phyloP scores from a whole-genome alignment of 1,140 invertebrate genomes.

The Centruroides sculpturatus region DNA sequence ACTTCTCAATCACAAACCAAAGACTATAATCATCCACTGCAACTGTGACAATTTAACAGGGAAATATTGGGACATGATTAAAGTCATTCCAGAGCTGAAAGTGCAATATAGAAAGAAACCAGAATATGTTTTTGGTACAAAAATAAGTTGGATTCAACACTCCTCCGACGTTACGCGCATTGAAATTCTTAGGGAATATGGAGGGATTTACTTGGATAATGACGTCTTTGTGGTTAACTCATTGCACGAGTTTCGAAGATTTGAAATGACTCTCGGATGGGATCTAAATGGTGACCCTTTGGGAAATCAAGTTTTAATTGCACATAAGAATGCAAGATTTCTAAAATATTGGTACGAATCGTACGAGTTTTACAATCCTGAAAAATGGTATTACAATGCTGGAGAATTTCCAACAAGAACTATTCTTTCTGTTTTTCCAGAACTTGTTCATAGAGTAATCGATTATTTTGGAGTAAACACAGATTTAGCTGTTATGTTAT shows the following conservation, averaged over 20 bases:
- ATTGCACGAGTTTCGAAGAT: constrained; percentile 26
- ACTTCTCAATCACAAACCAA: constrained; percentile 19
- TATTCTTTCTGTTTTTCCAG: constrained; percentile 19
- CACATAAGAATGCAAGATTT: constrained; percentile 24
- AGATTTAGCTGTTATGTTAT: constrained; percentile 18
- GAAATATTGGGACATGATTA: constrained; percentile 19
- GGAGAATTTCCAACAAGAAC: constrained; percentile 23
- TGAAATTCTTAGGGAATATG: constrained; percentile 24
- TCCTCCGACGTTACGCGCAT: constrained; percentile 28
- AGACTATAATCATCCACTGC: constrained; percentile 22
- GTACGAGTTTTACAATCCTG: constrained; percentile 20
- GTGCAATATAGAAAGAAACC: constrained; percentile 16
- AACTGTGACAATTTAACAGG: constrained; percentile 18
- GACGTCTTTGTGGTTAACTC: constrained; percentile 28
- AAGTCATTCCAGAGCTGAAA: constrained; percentile 9
- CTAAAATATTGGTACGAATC: constrained; percentile 22
- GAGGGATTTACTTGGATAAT: constrained; percentile 31
- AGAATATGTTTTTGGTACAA: constrained; percentile 20
- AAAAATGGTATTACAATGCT: constrained; percentile 26
- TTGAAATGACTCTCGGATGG: constrained; percentile 31
- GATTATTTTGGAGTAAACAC: constrained; percentile 23
- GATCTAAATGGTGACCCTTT: constrained; percentile 15
- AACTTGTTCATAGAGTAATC: constrained; percentile 23
- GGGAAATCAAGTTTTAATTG: constrained; percentile 23
- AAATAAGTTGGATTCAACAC: constrained; percentile 25